Evolutionary conservation across 2,888 invertebrate species (phyloP).

Genomic region (Ceraclea dissimilis): DNA sequence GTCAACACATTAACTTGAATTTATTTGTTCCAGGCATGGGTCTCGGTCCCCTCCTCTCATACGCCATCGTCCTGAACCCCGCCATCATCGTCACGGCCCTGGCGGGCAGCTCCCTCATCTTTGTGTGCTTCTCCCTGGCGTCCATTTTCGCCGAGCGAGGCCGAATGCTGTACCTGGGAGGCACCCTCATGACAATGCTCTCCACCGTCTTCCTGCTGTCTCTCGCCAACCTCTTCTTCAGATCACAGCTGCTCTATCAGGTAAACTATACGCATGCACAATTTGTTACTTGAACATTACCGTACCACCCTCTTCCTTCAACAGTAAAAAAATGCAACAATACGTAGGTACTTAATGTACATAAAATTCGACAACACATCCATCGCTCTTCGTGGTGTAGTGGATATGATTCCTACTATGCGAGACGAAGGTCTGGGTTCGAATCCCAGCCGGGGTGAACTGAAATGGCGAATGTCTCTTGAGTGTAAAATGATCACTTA

Average conservation of each 20-base stretch:
- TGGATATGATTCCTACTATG: too few relatives aligned
- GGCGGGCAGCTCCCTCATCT: slow-evolving; percentile 77
- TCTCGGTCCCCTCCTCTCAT: slow-evolving; percentile 77
- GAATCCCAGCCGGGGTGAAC: too few relatives aligned
- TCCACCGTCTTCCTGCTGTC: slow-evolving; percentile 71
- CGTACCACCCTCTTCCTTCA: too few relatives aligned
- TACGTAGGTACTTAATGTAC: too few relatives aligned
- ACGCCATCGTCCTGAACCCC: slow-evolving; percentile 75
- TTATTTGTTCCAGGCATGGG: slow-evolving; percentile 61
- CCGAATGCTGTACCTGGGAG: slow-evolving; percentile 84
- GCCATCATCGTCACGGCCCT: slow-evolving; percentile 84
- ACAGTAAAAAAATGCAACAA: too few relatives aligned
- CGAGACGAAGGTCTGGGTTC: too few relatives aligned
- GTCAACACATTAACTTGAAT: too few relatives aligned
- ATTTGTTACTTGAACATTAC: background rate
- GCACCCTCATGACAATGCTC: slow-evolving; percentile 75
- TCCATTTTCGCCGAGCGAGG: slow-evolving; percentile 83
- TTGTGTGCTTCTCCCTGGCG: slow-evolving; percentile 84
- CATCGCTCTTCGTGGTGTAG: too few relatives aligned
- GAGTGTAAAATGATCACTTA: too few relatives aligned
- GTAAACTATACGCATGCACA: too few relatives aligned
- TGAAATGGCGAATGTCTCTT: too few relatives aligned
- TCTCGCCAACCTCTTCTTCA: slow-evolving; percentile 79
- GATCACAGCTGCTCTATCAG: slow-evolving; percentile 70
- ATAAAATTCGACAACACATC: too few relatives aligned